Conservation (phyloP, 1,140 invertebrate species). For the Micrasema longulum region DNA sequence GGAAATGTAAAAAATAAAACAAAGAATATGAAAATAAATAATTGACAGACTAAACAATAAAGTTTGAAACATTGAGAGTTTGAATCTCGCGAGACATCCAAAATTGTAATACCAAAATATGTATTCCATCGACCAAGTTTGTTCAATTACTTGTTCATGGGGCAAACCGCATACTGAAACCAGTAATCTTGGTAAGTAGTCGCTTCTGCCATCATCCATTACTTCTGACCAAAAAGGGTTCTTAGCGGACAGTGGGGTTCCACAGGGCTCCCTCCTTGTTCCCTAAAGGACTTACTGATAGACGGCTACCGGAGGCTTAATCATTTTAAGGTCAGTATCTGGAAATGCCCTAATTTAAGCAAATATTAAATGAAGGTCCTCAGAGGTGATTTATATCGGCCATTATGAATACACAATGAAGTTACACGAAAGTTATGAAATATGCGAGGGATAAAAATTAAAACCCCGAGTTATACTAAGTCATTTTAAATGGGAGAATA, state of each 20-base stretch:
- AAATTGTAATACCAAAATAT: conserved; percentile 11
- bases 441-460: too few relatives aligned
- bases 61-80: neutral
- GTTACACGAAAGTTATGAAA: too few relatives aligned
- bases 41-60: neutral
- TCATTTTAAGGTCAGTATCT: conserved; percentile 38
- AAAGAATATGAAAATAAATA: neutral
- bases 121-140: neutral
- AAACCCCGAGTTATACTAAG: too few relatives aligned
- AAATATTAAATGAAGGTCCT: conserved; percentile 8
- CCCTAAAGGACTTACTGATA: conserved; percentile 35
- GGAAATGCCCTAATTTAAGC: conserved; percentile 15
- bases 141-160: conserved; percentile 24
- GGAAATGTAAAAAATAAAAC: neutral
- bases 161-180: conserved; percentile 30
- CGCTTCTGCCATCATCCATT: conserved; percentile 26
- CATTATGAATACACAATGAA: conserved; percentile 4
- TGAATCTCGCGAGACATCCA: neutral
- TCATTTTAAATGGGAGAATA: too few relatives aligned
- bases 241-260: neutral
- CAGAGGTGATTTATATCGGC: conserved; percentile 19
- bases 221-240: conserved; percentile 34
- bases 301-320: conserved; percentile 34
- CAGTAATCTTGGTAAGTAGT: conserved; percentile 36
- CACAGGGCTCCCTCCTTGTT: conserved; percentile 16